phyloP scores from a whole-genome alignment of 1,140 invertebrate genomes.

The Andricus grossulariae region DNA sequence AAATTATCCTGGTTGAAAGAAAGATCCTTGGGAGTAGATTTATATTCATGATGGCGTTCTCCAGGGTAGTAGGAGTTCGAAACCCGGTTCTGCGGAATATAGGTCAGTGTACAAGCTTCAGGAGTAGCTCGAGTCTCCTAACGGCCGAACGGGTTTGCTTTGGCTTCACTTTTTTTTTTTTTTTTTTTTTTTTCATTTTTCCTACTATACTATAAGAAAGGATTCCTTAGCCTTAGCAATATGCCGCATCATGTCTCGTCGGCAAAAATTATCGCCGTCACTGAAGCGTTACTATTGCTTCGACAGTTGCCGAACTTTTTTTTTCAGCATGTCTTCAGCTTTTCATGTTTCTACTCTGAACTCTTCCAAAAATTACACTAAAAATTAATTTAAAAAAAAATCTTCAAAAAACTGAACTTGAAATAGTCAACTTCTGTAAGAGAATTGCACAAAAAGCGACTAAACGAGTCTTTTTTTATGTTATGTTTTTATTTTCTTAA shows the following conservation, averaged over 20 bases:
- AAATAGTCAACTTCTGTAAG: too few relatives aligned
- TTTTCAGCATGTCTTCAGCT: too few relatives aligned
- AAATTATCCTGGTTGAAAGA: not conserved
- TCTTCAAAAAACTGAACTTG: too few relatives aligned
- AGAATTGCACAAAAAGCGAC: too few relatives aligned
- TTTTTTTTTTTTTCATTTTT: constrained; percentile 39
- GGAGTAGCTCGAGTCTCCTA: constrained; percentile 37
- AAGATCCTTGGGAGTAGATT: constrained; percentile 31
- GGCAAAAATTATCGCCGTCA: constrained; percentile 15
- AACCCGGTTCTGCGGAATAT: constrained; percentile 73
- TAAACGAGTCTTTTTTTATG: too few relatives aligned
- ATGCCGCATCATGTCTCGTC: constrained; percentile 33
- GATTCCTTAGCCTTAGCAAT: constrained; percentile 38
- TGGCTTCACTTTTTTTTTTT: constrained; percentile 57
- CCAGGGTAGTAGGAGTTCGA: constrained; percentile 63
- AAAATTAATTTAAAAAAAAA: too few relatives aligned
- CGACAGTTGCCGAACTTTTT: not conserved
- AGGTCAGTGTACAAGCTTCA: constrained; percentile 74
- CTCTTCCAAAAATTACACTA: too few relatives aligned
- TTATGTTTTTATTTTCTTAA: too few relatives aligned
- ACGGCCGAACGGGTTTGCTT: constrained; percentile 72
- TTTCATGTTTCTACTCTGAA: too few relatives aligned
- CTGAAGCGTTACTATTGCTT: not conserved
- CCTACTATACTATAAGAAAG: constrained; percentile 47
- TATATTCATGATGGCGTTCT: constrained; percentile 49